Base-by-base conservation (phyloP, 2,113 vertebrate species). In the Aspiorhynchus laticeps region DNA sequence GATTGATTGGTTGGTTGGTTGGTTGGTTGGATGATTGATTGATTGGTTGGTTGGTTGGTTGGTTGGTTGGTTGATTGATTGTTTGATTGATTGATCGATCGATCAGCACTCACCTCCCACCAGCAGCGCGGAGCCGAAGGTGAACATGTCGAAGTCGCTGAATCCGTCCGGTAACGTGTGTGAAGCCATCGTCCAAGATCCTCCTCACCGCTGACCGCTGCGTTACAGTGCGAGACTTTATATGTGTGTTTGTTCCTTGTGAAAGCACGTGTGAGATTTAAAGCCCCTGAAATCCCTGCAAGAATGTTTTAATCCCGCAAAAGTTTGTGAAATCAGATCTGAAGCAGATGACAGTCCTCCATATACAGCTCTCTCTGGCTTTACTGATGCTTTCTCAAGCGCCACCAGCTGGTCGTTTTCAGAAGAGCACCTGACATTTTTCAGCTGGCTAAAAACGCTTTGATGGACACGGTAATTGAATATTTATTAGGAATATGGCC, bases 61-160 rank as follows among this genome's bases (percentile, higher is more conserved):
- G n/a, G n/a, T n/a, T n/a, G n/a, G n/a, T n/a, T n/a, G n/a, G n/a
- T n/a, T n/a, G n/a, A n/a, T n/a, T n/a, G n/a, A n/a, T n/a, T n/a
- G n/a, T n/a, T 26, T 26, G n/a, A 14, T 80, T 19, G n/a, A 46
- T 21, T 19, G 59, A 28, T 28, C 0, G 61, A 28, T 69, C 7
- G 61, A 26, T 17, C 7, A 10, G 38, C 41, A 89, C 96, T 97
- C 93, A 99, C 98, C 97, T 91, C 96, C 97, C 21, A 97, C 93
- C 14, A 98, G 94, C 51, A 99, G 94, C 51, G 95, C 94, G 0
- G 95, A 94, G 8, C 98, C 96, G 38, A 99, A 96, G 15, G 94
- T 86, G 93, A 98, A 97, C 94, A 99, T 97, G 67, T 99, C 97
- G 46, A 96, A 93, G 21, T 99, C 98, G 48, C 93, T 92, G 91